Base-by-base conservation (phyloP, 2,113 vertebrate species). In the Phainopepla nitens region DNA sequence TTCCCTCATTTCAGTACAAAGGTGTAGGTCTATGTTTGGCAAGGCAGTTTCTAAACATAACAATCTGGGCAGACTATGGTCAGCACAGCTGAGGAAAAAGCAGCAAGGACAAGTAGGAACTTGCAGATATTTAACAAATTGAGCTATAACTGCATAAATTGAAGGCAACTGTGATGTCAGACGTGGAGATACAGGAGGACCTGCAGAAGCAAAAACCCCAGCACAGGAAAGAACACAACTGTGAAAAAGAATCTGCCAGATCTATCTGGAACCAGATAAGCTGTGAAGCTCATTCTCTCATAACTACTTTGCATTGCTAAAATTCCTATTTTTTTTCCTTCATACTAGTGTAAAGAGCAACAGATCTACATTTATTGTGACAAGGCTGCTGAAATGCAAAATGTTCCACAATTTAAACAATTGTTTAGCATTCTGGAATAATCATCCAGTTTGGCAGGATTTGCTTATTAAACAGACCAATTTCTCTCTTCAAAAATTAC, bases 361-460 rank as follows among this genome's bases (percentile, higher is more conserved):
- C 80, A 87, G 78, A 93, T 58, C 78, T 95, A 80, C 79, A 70
- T 90, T 88, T 93, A 96, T 94, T 91, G 82, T 91, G 94, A 97
- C 93, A 93, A 85, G 81, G 45, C 70, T 93, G 75, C 53, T 87
- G 3, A 50, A 96, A 94, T 87, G 70, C 54, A 91, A 83, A 80
- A 91, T 41, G 31, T 82, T 91, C 60, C 71, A 88, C 44, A 70
- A 68, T 77, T 94, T 82, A 84, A 93, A 93, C 61, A 92, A 97
- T 92, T 90, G 41, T 91, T 94, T 73, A 88, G 66, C 57, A 91
- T 95, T 90, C 93, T 80, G 54, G 56, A 94, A 86, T 75, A 76
- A 81, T 71, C 76, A 96, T 19, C 44, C 49, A 71, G 64, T 89
- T 96, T 73, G 68, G 68, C 60, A 86, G 56, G 45, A 89, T 82